Evolutionary conservation across 2,797 vertebrate species (phyloP).

Genomic region (Loris lydekkerianus): DNA sequence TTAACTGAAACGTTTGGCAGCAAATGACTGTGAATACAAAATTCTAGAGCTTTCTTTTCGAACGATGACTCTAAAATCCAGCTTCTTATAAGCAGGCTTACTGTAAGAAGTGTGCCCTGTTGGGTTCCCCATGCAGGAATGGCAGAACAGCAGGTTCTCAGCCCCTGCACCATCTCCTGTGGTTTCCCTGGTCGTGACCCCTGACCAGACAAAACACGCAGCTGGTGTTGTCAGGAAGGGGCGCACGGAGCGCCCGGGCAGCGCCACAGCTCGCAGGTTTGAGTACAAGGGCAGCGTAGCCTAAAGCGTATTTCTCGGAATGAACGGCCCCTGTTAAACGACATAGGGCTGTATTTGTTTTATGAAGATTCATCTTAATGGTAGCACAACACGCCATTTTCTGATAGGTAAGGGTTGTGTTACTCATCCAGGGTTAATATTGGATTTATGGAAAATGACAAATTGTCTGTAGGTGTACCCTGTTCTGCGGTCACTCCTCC

Average conservation of each 20-base stretch:
- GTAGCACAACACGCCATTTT: not conserved
- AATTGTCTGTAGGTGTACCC: not conserved
- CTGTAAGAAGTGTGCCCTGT: no score
- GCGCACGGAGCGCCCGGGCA: not conserved
- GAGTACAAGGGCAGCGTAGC: not conserved
- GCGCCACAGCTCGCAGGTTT: not conserved
- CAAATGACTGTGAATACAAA: not conserved
- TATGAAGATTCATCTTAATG: not conserved
- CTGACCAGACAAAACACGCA: not conserved
- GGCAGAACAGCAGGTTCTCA: no score
- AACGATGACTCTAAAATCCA: not conserved
- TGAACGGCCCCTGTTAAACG: not conserved
- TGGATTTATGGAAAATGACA: not conserved
- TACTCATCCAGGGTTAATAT: not conserved
- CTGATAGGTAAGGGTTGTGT: not conserved
- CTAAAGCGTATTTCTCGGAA: not conserved
- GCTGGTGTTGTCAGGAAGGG: not conserved
- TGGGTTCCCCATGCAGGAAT: no score
- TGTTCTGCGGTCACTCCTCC: no score
- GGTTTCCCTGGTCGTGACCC: not conserved
- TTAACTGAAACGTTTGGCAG: not conserved
- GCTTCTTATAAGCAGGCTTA: no score
- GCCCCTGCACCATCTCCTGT: not conserved
- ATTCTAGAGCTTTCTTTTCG: not conserved
- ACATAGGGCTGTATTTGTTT: not conserved